phyloP scores from a whole-genome alignment of 2,888 invertebrate genomes.

The Carpatolechia fugitivella region DNA sequence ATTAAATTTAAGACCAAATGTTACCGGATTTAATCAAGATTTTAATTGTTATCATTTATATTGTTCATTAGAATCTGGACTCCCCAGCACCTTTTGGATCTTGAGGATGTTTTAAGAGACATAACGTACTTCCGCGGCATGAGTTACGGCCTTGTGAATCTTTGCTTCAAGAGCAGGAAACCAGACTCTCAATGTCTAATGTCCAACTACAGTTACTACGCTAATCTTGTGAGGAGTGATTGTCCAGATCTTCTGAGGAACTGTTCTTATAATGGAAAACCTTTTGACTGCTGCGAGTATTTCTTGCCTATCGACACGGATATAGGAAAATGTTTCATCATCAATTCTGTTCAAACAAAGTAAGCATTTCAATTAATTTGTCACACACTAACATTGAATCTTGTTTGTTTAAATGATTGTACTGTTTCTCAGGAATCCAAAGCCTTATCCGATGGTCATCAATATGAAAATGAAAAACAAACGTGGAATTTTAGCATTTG shows the following conservation, averaged over 20 bases:
- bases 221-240: conserved; percentile 71
- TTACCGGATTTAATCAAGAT: too few relatives aligned
- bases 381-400: too few relatives aligned
- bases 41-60: too few relatives aligned
- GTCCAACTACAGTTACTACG: conserved; percentile 80
- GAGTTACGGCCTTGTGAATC: conserved; percentile 81
- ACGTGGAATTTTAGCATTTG: conserved; percentile 69
- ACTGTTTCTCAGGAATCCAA: conserved; percentile 46
- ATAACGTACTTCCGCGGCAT: conserved; percentile 84
- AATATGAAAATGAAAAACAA: conserved; percentile 69
- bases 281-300: conserved; percentile 81
- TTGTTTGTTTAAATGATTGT: too few relatives aligned
- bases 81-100: conserved; percentile 81
- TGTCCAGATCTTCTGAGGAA: conserved; percentile 71
- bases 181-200: conserved; percentile 78
- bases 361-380: too few relatives aligned
- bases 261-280: conserved; percentile 74
- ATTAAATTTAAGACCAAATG: neutral
- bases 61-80: conserved; percentile 85
- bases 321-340: conserved; percentile 79
- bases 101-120: conserved; percentile 85
- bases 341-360: conserved; percentile 81
- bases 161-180: conserved; percentile 72
- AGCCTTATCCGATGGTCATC: conserved; percentile 69
- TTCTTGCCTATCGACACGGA: conserved; percentile 81